Percentiles rank a stretch among this genome's conserved stretches.
phyloP scores from a whole-genome alignment of 2,888 invertebrate genomes.

The Heliothis peltigera region DNA sequence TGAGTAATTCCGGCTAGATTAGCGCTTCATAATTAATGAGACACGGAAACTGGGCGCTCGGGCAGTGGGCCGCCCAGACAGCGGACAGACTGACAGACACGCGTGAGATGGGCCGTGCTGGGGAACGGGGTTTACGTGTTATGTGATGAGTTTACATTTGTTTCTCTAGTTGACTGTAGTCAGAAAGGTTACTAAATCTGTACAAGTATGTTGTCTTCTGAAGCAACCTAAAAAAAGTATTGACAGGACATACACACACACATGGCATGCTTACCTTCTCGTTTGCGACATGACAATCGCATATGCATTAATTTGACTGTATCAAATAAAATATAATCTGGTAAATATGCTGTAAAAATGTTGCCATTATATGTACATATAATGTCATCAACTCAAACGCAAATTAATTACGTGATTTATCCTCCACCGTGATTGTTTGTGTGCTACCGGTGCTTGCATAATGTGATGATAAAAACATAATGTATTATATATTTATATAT shows the following conservation, averaged over 20 bases:
- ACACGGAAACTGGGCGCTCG: conserved; percentile 11
- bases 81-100: not conserved
- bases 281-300: too few species aligned
- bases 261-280: too few species aligned
- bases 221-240: too few species aligned
- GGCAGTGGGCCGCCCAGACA: conserved; percentile 19
- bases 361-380: not conserved
- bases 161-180: too few species aligned
- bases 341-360: too few species aligned
- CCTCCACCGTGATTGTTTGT: conserved; percentile 33
- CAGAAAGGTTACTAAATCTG: too few species aligned
- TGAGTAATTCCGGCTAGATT: conserved; percentile 34
- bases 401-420: conserved; percentile 28
- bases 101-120: not conserved
- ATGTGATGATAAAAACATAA: conserved; percentile 6
- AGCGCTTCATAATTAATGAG: conserved; percentile 42
- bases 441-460: conserved; percentile 24
- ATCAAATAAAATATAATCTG: too few species aligned
- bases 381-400: conserved; percentile 14
- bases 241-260: too few species aligned
- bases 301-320: too few species aligned
- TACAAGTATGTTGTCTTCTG: too few species aligned
- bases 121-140: not conserved
- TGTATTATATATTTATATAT: too few species aligned
- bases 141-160: not conserved